Percentiles rank a stretch among this genome's conserved stretches.
phyloP scores from a whole-genome alignment of 2,888 invertebrate species.

The Itoplectis maculator region DNA sequence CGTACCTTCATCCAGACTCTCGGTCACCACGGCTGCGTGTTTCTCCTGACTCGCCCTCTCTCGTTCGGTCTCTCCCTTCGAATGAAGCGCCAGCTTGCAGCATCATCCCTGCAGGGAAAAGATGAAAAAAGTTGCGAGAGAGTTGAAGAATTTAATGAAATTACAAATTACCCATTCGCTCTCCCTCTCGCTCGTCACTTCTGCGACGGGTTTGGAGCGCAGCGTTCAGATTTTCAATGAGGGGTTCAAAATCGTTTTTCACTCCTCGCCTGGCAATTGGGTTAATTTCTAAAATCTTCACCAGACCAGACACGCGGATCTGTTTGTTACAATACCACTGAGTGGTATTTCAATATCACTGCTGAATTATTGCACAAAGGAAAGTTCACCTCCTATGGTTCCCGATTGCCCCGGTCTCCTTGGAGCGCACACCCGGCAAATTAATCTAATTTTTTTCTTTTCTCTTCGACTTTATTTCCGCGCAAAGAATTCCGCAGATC shows the following conservation, averaged over 20 bases:
- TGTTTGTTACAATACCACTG: neutral
- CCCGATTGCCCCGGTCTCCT: neutral
- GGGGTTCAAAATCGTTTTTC: neutral
- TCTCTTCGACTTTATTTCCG: neutral
- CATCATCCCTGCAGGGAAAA: conserved; percentile 57
- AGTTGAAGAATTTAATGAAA: conserved; percentile 54
- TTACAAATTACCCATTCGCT: conserved; percentile 51
- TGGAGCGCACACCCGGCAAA: neutral
- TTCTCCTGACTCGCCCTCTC: conserved; percentile 39
- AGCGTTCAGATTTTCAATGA: conserved; percentile 10
- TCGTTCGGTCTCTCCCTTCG: conserved; percentile 12
- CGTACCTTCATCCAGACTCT: conserved; percentile 21
- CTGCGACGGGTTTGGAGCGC: too few relatives aligned
- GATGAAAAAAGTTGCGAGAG: conserved; percentile 19
- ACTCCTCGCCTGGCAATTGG: neutral
- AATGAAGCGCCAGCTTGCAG: conserved; percentile 51
- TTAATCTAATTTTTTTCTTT: conserved; percentile 1
- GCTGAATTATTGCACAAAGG: neutral
- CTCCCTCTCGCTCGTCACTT: conserved; percentile 57
- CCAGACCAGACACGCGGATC: neutral
- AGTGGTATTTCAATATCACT: neutral
- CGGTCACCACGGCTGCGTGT: conserved; percentile 67
- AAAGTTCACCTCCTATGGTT: neutral
- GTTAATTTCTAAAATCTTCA: neutral
- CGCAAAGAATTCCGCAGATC: conserved; percentile 6